Evolutionary conservation across 1,140 invertebrate genomes (phyloP), one percentile per base, ranked within the genome.

Genomic region (Drosophila parvula): DNA sequence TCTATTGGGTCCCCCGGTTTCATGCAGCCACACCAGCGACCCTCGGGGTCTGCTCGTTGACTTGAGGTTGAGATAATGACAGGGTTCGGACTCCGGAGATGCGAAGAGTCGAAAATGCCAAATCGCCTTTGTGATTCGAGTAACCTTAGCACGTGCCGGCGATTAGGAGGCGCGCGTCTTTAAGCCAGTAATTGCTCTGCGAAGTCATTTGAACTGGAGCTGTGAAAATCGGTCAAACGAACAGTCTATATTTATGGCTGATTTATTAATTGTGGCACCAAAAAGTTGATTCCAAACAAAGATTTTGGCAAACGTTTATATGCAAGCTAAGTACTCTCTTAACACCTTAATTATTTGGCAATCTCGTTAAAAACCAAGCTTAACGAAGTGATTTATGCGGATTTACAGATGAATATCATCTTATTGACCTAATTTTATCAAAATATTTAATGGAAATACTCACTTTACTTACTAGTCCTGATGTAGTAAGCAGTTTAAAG

Each of bases 141-240:
- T 82, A 86, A 86, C 82, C 82, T 86, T 88, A 86, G 82, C 82
- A 86, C 82, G 82, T 88, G 82, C 75, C 75, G 45, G 38, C 71
- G 70, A 77, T 88, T 82, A 56, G 69, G 74, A 82, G 82, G 75
- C 77, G 79, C 70, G 75, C 75, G 75, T 88, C 82, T 82, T 43
- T 41, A 60, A 77, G 65, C 36, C 48, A 48, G 41, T 53, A 74
- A 73, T 53, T 53, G 47, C 43, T 14, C 34, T 14, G 34, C 36
- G 34, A 40, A 36, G 36, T 28, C 43, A 34, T 57, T 68, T 68
- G 64, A 68, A 67, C 63, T 68, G 34, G 51, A 30, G 9, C 43
- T 71, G 30, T 12, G 68, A 50, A 71, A 73, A 73, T 71, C 69
- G 53, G 69, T 67, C 47, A 69, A 55, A 67, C 65, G 65, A 38